Percentiles rank a stretch among this genome's conserved stretches.
Evolutionary conservation across 2,888 invertebrate species (phyloP).

Genomic region (Notodromas monacha): DNA sequence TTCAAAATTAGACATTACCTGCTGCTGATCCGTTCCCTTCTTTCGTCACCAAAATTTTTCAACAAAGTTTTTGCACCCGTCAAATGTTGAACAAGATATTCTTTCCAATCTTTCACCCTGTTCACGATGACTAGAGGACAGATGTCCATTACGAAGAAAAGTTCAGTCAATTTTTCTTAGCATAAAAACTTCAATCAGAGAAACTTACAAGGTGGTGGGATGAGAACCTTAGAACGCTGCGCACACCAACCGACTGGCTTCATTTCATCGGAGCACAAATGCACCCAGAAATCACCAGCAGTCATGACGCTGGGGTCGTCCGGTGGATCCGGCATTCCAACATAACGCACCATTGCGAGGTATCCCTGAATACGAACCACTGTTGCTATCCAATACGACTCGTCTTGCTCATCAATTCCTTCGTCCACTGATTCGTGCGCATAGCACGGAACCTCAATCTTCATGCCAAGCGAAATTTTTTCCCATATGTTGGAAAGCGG

Average conservation of each 20-base stretch:
- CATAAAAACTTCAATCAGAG: constrained; percentile 7
- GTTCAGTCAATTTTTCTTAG: neutral
- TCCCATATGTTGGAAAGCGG: constrained; percentile 70
- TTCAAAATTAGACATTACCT: too few relatives aligned
- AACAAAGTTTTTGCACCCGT: constrained; percentile 84
- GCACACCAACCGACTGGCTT: constrained; percentile 96
- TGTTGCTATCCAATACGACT: constrained; percentile 86
- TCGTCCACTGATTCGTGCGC: constrained; percentile 9
- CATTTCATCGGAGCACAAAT: constrained; percentile 67
- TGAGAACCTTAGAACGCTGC: constrained; percentile 65
- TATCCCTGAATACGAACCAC: constrained; percentile 28
- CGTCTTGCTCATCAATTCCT: constrained; percentile 19
- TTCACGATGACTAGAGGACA: constrained; percentile 38
- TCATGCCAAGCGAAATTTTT: constrained; percentile 57
- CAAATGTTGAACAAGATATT: constrained; percentile 57
- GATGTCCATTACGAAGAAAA: too few relatives aligned
- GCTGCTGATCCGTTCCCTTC: constrained; percentile 15
- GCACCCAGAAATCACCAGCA: constrained; percentile 83
- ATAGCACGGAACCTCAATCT: constrained; percentile 19
- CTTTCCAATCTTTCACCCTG: constrained; percentile 83
- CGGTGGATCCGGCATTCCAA: too few relatives aligned
- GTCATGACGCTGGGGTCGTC: constrained; percentile 51
- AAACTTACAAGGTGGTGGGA: constrained; percentile 46
- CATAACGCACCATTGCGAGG: constrained; percentile 30
- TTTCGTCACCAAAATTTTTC: constrained; percentile 59